A percentile compares a stretch with the other conserved stretches of the same genome.
phyloP scores from a whole-genome alignment of 2,888 invertebrate species.

The Tuta absoluta region DNA sequence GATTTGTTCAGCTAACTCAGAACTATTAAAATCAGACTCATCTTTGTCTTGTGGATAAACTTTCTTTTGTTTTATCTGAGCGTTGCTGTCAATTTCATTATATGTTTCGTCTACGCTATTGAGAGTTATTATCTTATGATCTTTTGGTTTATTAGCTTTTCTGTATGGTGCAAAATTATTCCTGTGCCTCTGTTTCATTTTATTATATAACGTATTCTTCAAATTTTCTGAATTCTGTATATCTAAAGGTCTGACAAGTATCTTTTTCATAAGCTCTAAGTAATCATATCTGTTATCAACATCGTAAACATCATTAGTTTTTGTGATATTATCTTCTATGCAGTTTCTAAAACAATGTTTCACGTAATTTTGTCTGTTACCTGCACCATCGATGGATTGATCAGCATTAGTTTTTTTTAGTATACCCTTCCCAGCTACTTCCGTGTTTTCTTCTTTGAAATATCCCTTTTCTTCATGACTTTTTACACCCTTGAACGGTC shows the following conservation, averaged over 20 bases:
- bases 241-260: slow-evolving; percentile 4
- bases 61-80: background rate
- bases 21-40: background rate
- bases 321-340: background rate
- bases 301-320: background rate
- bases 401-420: background rate
- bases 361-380: background rate
- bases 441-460: background rate
- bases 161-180: background rate
- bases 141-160: background rate
- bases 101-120: background rate
- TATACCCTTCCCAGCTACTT: background rate
- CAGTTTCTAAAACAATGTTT: background rate
- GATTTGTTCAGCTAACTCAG: slow-evolving; percentile 7
- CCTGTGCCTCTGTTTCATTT: background rate
- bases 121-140: background rate
- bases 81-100: background rate
- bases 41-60: background rate
- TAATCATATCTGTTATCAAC: background rate
- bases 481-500: background rate
- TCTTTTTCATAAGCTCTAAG: slow-evolving; percentile 13
- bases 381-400: background rate
- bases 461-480: background rate
- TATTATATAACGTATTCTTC: background rate
- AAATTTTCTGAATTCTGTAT: background rate